Evolutionary conservation across 2,113 vertebrate genomes (phyloP).

Genomic region (Phylloscopus trochiloides): DNA sequence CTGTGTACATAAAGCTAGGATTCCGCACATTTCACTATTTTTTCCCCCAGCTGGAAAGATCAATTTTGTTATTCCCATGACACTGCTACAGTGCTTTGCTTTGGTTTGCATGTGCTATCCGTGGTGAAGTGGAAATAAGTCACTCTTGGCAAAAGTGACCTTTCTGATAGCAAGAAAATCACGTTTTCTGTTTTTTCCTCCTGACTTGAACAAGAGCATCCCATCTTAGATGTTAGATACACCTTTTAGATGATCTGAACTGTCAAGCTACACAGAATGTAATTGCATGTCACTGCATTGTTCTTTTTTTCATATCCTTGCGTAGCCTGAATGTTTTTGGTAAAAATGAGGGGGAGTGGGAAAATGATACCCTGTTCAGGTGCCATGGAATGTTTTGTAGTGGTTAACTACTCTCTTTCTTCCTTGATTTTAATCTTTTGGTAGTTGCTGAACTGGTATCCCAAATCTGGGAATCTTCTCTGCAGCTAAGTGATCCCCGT

Average conservation of each 20-base stretch:
- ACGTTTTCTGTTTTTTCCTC: background rate
- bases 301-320: background rate
- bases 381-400: background rate
- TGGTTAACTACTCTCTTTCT: background rate
- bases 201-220: background rate
- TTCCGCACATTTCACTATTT: background rate
- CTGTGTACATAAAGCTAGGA: background rate
- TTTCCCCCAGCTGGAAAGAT: background rate
- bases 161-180: background rate
- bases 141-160: background rate
- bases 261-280: background rate
- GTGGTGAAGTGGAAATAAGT: background rate
- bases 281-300: background rate
- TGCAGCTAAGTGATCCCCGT: background rate
- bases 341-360: background rate
- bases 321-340: background rate
- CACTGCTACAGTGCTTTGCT: background rate
- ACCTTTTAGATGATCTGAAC: background rate
- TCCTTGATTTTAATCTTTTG: background rate
- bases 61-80: background rate
- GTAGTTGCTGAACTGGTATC: background rate
- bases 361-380: background rate
- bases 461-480: background rate
- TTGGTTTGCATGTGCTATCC: background rate
- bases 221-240: background rate